These are phyloP conservation scores for Gobio occitaniae DNA, from an alignment of 2,797 vertebrate genomes.

Conservation along the genomic window DNA sequence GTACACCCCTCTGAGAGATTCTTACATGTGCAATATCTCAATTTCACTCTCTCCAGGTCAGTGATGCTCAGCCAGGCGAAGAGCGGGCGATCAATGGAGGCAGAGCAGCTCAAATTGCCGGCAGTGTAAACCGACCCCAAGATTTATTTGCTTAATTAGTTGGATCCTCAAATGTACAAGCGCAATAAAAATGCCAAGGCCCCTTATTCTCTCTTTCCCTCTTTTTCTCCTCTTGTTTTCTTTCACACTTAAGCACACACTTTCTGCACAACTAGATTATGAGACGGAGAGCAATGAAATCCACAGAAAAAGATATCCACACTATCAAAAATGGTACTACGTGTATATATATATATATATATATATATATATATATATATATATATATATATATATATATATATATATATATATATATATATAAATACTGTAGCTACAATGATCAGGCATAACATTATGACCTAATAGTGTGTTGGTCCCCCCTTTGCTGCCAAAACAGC, in stretches of 20 bases:
- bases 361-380: not conserved
- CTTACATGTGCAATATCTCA: slow-evolving; percentile 52
- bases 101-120: slow-evolving; percentile 67
- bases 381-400: not conserved
- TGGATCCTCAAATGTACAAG: slow-evolving; percentile 59
- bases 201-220: slow-evolving; percentile 41
- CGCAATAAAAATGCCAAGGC: slow-evolving; percentile 69
- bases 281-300: slow-evolving; percentile 50
- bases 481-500: no score
- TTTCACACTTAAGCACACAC: slow-evolving; percentile 3
- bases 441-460: no score
- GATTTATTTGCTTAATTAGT: slow-evolving; percentile 80
- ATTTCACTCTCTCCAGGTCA: slow-evolving; percentile 63
- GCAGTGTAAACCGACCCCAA: slow-evolving; percentile 69
- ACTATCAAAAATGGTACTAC: not conserved
- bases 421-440: no score
- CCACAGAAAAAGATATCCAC: slow-evolving; percentile 1
- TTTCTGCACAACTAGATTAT: slow-evolving; percentile 45
- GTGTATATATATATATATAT: not conserved
- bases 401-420: no score
- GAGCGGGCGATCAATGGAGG: slow-evolving; percentile 70
- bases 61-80: slow-evolving; percentile 66
- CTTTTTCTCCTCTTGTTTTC: slow-evolving; percentile 39
- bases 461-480: no score
- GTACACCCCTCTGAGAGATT: slow-evolving; percentile 39